Evolutionary conservation across 23 tunicate species (phyloP), one percentile per base, ranked within the genome.

Genomic region (Styela clava): DNA sequence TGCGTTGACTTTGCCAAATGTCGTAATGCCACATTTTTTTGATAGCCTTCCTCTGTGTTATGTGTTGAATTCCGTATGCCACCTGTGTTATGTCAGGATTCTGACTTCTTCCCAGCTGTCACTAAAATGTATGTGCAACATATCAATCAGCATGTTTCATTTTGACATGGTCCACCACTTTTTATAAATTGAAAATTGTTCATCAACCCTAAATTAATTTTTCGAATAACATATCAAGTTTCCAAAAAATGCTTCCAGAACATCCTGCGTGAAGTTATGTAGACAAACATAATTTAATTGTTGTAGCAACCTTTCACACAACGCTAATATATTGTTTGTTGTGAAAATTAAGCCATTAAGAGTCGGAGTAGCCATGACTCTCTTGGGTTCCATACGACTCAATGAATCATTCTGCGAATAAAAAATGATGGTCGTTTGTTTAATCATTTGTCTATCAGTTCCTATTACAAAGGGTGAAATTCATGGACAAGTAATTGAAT

Each of bases 181-280:
- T n/a, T n/a, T n/a, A n/a, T n/a, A n/a, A n/a, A n/a, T n/a, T n/a
- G n/a, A n/a, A n/a, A n/a, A n/a, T n/a, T n/a, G n/a, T n/a, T n/a
- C n/a, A n/a, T n/a, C n/a, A n/a, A n/a, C n/a, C n/a, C n/a, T n/a
- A n/a, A n/a, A n/a, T n/a, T n/a, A n/a, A n/a, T n/a, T n/a, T n/a
- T n/a, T n/a, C n/a, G n/a, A n/a, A 2, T 24, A 21, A 29, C 89
- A 34, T 69, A 85, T 84, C 78, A 85, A 28, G 79, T 85, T 85
- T 85, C 89, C 89, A 69, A 85, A 85, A 44, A 85, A 85, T 26
- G 89, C 89, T 79, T 85, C 89, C 28, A 85, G 79, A 7, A 79
- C 84, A 52, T 85, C 89, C 69, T 85, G 89, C 30, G 84, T 65
- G 44, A 85, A 85, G 2, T 84, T 51, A 2, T 78, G 52, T 33